A percentile compares a stretch with the other conserved stretches of the same genome.
Conservation (phyloP, 2,113 vertebrate species). For the Nanorana parkeri region DNA sequence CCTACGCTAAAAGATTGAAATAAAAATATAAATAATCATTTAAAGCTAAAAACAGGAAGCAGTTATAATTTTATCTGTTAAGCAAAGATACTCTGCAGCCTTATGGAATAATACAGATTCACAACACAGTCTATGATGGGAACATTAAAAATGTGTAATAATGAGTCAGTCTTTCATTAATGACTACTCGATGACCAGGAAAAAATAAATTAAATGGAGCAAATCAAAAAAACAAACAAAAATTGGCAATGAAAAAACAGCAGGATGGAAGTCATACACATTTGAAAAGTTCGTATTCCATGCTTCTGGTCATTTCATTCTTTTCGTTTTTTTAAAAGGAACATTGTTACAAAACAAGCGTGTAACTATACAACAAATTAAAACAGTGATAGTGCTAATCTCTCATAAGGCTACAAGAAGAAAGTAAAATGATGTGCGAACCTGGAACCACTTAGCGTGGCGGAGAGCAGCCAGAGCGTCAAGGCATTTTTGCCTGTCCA, state of each 20-base stretch:
- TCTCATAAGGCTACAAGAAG: constrained; percentile 99
- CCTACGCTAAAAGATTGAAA: constrained; percentile 81
- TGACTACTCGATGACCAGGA: constrained; percentile 68
- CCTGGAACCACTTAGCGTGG: constrained; percentile 99
- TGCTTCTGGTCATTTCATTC: constrained; percentile 71
- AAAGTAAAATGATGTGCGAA: constrained; percentile 99
- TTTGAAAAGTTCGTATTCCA: constrained; percentile 65
- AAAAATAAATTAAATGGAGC: constrained; percentile 59
- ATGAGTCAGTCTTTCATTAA: constrained; percentile 70
- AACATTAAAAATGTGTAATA: constrained; percentile 57
- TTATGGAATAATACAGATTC: constrained; percentile 91
- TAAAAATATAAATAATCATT: constrained; percentile 69
- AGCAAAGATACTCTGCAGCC: constrained; percentile 97
- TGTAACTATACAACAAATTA: constrained; percentile 73
- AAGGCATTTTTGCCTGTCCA: constrained; percentile 99
- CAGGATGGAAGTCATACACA: constrained; percentile 70
- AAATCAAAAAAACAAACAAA: constrained; percentile 3
- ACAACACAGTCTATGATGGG: constrained; percentile 70
- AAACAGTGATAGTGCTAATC: constrained; percentile 76
- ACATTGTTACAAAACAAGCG: constrained; percentile 79
- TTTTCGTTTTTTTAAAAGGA: constrained; percentile 59
- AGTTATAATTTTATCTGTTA: constrained; percentile 85
- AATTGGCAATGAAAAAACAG: constrained; percentile 72
- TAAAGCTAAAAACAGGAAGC: constrained; percentile 92
- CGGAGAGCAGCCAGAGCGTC: constrained; percentile 99